A percentile compares a stretch with the other conserved stretches of the same genome.
Evolutionary conservation across 2,113 vertebrate species (phyloP).

Genomic region (Phalacrocorax aristotelis): DNA sequence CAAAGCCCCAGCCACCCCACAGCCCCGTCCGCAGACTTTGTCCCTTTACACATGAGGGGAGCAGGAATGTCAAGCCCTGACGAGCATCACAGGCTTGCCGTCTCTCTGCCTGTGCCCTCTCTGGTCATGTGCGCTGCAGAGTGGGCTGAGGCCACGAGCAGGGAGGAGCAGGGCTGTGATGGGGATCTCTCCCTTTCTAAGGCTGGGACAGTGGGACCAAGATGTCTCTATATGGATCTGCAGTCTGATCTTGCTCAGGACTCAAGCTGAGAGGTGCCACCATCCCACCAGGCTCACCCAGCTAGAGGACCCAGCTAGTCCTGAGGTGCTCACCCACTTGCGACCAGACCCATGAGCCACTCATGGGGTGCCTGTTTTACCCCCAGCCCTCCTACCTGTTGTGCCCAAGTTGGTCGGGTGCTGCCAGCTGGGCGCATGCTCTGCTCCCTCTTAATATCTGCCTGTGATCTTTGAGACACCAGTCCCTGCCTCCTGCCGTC

Average conservation of each 20-base stretch:
- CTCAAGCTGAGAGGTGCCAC: background rate
- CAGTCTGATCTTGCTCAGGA: background rate
- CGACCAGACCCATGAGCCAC: fast-evolving
- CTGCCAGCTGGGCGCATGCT: background rate
- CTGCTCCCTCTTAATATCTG: background rate
- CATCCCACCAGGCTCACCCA: fast-evolving
- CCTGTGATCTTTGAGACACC: constrained; percentile 37
- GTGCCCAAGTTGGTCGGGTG: background rate
- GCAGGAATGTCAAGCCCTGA: constrained; percentile 19
- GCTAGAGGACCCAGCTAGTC: background rate
- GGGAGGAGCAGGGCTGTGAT: background rate
- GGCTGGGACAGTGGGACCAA: background rate
- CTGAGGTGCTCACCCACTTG: background rate
- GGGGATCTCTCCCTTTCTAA: background rate
- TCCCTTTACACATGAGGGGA: constrained; percentile 52
- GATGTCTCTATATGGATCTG: fast-evolving
- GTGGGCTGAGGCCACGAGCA: background rate
- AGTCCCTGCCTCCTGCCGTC: background rate
- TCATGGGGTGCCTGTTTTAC: fast-evolving
- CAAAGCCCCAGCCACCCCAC: background rate
- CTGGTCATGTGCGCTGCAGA: background rate
- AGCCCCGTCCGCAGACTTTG: constrained; percentile 26
- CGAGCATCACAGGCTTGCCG: background rate
- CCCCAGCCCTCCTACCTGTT: background rate
- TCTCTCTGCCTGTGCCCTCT: background rate